A percentile compares a stretch with the other conserved stretches of the same genome.
These are phyloP conservation scores for Allacma fusca DNA, from an alignment of 2,888 invertebrate genomes.

Conservation along the genomic window DNA sequence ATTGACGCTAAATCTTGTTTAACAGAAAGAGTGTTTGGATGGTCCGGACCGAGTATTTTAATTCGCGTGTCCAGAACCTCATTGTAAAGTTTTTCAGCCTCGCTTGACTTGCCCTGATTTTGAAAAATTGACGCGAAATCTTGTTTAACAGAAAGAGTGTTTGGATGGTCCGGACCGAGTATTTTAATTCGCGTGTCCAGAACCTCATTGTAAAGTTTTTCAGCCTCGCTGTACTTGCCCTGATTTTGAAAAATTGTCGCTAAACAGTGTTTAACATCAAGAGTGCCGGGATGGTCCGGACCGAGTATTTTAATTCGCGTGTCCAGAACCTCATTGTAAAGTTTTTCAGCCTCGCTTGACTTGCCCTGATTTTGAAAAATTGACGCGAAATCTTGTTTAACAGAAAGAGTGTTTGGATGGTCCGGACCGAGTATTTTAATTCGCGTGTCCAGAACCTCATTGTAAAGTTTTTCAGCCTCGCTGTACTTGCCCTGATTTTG, in stretches of 20 bases:
- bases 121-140: neutral
- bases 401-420: neutral
- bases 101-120: neutral
- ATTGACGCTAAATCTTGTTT: neutral
- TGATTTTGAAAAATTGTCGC: neutral
- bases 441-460: conserved; percentile 10
- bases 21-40: neutral
- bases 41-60: neutral
- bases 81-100: neutral
- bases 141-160: neutral
- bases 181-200: too few relatives aligned
- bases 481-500: neutral
- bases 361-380: neutral
- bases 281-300: neutral
- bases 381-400: conserved; percentile 5
- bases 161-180: neutral
- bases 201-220: neutral
- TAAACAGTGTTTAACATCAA: neutral
- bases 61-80: neutral
- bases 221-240: neutral
- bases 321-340: neutral
- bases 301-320: neutral
- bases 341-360: neutral
- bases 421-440: neutral
- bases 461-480: neutral